Evolutionary conservation across 2,888 invertebrate genomes (phyloP), one percentile per base, ranked within the genome.

Genomic region (Allolobophora icterica): DNA sequence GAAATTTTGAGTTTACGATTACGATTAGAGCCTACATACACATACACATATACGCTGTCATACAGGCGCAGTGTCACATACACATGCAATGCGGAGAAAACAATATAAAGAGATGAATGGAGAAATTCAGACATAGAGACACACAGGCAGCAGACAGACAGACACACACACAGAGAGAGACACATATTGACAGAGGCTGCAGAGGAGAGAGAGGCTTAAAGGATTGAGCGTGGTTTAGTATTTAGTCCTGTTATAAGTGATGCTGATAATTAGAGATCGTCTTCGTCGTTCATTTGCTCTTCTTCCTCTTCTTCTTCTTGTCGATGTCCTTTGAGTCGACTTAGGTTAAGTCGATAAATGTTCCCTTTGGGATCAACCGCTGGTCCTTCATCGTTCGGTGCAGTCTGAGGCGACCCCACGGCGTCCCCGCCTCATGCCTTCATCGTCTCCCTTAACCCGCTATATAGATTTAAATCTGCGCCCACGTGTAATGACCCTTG

Each of bases 241-340:
- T n/a, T n/a, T n/a, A 71, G 71, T 71, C 71, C 6, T n/a, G n/a
- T 71, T 11, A 71, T n/a, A n/a, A 71, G 30, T n/a, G 71, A n/a
- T 71, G 71, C n/a, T 71, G 71, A 71, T 71, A 71, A 71, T 71
- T 71, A 71, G 71, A 71, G 71, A n/a, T 71, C 30, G 71, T n/a
- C 71, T 71, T 71, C 71, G 1, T n/a, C n/a, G 8, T n/a, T 71
- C n/a, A 30, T 71, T 71, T n/a, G 71, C n/a, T 71, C 71, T 71
- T 71, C 71, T 6, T 42, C 42, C 42, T 42, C 42, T 17, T 52
- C 24, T 52, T 52, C 52, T n/a, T 71, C 71, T n/a, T 17, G n/a
- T 71, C 71, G 71, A 71, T 30, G 71, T 71, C 71, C 71, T 71
- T 71, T 71, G 71, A 71, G 71, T 30, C 71, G 71, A 71, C 71